These are phyloP conservation scores for Zaprionus africanus DNA, from an alignment of 1,140 invertebrate species.

Conservation along the genomic window DNA sequence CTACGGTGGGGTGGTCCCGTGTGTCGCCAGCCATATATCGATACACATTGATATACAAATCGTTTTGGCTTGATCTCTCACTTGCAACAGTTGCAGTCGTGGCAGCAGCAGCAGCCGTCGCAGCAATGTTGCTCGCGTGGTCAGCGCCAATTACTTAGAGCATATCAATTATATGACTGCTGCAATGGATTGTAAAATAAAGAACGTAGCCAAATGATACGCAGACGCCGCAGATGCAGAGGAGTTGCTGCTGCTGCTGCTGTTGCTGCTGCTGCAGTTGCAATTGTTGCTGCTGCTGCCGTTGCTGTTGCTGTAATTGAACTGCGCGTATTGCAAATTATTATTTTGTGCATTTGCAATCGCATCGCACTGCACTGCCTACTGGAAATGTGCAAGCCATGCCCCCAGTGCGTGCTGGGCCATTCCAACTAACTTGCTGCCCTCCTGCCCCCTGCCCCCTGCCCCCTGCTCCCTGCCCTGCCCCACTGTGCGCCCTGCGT, in stretches of 20 bases:
- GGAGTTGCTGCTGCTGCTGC: conserved; percentile 24
- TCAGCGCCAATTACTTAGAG: conserved; percentile 81
- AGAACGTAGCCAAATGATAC: conserved; percentile 52
- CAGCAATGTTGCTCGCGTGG: conserved; percentile 69
- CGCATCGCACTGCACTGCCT: conserved; percentile 64
- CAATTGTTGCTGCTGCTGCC: conserved; percentile 38
- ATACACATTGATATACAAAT: conserved; percentile 73
- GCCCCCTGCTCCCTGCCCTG: background rate
- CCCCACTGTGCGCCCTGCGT: conserved; percentile 52
- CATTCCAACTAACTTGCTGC: conserved; percentile 36
- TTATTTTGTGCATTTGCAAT: conserved; percentile 81
- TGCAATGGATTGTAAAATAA: conserved; percentile 66
- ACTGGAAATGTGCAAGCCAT: conserved; percentile 58
- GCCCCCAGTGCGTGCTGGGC: conserved; percentile 53
- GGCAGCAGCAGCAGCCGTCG: conserved; percentile 12
- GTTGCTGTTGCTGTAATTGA: conserved; percentile 65
- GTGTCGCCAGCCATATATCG: conserved; percentile 71
- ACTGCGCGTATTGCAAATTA: conserved; percentile 82
- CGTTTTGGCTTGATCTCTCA: conserved; percentile 77
- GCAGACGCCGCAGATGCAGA: conserved; percentile 18
- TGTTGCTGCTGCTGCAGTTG: conserved; percentile 9
- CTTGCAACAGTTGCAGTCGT: conserved; percentile 49
- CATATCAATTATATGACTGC: conserved; percentile 79
- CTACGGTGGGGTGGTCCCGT: conserved; percentile 65
- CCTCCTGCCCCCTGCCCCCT: conserved; percentile 1